Evolutionary conservation across 2,888 invertebrate genomes (phyloP).

Genomic region (Noctua pronuba): DNA sequence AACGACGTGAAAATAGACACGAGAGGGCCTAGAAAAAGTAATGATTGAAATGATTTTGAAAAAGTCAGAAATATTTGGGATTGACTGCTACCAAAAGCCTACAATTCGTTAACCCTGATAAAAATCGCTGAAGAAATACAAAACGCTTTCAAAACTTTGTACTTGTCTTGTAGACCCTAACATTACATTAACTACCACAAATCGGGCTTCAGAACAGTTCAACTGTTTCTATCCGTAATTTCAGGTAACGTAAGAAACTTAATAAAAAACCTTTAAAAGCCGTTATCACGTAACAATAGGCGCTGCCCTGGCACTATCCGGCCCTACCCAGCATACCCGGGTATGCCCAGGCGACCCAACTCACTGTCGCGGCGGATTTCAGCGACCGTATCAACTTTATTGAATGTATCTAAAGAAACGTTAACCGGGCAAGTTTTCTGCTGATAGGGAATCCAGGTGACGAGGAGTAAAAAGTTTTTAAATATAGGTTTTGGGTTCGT

Average conservation of each 20-base stretch:
- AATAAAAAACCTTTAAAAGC: constrained; percentile 35
- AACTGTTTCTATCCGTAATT: background rate
- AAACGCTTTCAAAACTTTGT: background rate
- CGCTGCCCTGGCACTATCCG: constrained; percentile 6
- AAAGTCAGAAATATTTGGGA: background rate
- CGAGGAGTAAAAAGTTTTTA: constrained; percentile 3
- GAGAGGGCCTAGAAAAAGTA: background rate
- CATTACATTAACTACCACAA: background rate
- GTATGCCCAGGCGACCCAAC: constrained; percentile 27
- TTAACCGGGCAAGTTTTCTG: constrained; percentile 24
- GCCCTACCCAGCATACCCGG: constrained; percentile 6
- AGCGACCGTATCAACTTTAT: constrained; percentile 47
- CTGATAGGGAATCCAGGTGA: constrained; percentile 9
- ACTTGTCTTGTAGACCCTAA: background rate
- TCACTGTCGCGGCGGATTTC: constrained; percentile 48
- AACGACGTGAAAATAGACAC: too few relatives aligned
- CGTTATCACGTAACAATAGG: constrained; percentile 43
- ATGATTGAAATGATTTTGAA: background rate
- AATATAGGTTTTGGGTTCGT: constrained; percentile 1
- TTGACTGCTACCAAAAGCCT: background rate
- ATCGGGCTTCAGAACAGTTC: background rate
- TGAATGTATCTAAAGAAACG: constrained; percentile 35
- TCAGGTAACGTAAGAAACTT: constrained; percentile 9
- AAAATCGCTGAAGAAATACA: background rate
- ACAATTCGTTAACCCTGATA: background rate